These are phyloP conservation scores for Delichon dasypus DNA, from an alignment of 2,797 vertebrate species.

Conservation along the genomic window DNA sequence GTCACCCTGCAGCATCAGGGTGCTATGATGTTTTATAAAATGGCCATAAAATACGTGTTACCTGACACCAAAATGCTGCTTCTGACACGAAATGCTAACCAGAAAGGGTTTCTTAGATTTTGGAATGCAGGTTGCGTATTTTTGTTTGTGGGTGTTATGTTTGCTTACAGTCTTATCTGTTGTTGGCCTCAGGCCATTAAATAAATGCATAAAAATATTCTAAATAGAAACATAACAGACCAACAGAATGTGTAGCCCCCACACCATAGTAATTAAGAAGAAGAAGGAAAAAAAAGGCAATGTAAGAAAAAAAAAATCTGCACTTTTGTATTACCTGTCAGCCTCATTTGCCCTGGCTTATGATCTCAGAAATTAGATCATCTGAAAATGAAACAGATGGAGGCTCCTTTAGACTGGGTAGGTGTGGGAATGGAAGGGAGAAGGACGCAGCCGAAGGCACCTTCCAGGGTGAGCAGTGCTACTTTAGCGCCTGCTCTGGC, in stretches of 20 bases:
- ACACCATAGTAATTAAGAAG: not conserved
- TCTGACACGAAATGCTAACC: not conserved
- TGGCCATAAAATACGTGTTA: not conserved
- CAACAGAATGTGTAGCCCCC: not conserved
- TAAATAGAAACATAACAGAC: not conserved
- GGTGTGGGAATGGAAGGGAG: not conserved
- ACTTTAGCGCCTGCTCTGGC: not conserved
- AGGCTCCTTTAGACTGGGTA: not conserved
- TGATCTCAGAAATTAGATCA: not conserved
- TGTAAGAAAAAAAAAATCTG: not conserved
- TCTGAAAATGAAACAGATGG: not conserved
- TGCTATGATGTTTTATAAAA: not conserved
- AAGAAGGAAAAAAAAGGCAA: not conserved
- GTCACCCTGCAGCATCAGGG: not conserved
- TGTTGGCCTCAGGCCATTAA: not conserved
- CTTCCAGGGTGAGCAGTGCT: not conserved
- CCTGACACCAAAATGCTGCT: not conserved
- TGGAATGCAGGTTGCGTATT: accelerated
- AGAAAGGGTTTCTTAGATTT: not conserved
- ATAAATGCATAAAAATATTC: not conserved
- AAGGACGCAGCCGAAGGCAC: not conserved
- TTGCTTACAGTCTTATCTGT: not conserved
- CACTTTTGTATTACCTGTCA: not conserved
- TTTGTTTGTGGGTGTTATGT: not conserved
- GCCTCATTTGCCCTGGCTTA: not conserved